Conservation (phyloP, 2,797 vertebrate species). For the Apodemus agrarius region DNA sequence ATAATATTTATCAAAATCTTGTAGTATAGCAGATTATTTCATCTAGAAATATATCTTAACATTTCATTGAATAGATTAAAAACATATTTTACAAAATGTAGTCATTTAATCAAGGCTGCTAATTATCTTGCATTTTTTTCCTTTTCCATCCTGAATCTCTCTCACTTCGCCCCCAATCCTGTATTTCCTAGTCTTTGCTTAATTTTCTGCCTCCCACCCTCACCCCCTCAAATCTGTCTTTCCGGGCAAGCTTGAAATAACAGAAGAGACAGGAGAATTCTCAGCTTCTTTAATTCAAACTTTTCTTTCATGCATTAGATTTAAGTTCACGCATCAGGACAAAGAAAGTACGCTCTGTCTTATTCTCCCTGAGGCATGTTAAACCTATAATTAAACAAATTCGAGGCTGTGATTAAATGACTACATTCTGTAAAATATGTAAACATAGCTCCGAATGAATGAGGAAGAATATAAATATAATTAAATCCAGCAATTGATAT, state of each 20-base stretch:
- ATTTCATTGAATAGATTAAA: slow-evolving; percentile 57
- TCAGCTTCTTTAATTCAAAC: slow-evolving; percentile 42
- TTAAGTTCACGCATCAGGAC: not conserved
- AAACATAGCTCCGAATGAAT: not conserved
- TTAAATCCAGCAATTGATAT: not conserved
- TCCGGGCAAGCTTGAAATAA: slow-evolving; percentile 17
- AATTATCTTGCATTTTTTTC: slow-evolving; percentile 69
- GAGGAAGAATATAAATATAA: not conserved
- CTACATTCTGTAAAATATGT: not conserved
- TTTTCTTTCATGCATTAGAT: not conserved
- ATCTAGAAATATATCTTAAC: slow-evolving; percentile 66
- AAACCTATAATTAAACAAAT: not conserved
- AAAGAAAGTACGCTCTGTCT: not conserved
- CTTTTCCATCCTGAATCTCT: slow-evolving; percentile 51
- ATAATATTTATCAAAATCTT: slow-evolving; percentile 65
- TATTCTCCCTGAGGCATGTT: not conserved
- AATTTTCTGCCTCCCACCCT: slow-evolving; percentile 22
- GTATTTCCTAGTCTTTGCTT: slow-evolving; percentile 39
- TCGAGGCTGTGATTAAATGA: not conserved
- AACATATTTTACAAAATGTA: slow-evolving; percentile 57
- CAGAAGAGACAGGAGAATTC: not conserved
- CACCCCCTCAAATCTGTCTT: slow-evolving; percentile 65
- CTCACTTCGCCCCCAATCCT: not conserved
- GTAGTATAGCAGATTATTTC: not conserved
- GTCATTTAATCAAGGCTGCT: slow-evolving; percentile 57